Conservation (phyloP, 2,113 vertebrate species). For the Mystacornis crossleyi region DNA sequence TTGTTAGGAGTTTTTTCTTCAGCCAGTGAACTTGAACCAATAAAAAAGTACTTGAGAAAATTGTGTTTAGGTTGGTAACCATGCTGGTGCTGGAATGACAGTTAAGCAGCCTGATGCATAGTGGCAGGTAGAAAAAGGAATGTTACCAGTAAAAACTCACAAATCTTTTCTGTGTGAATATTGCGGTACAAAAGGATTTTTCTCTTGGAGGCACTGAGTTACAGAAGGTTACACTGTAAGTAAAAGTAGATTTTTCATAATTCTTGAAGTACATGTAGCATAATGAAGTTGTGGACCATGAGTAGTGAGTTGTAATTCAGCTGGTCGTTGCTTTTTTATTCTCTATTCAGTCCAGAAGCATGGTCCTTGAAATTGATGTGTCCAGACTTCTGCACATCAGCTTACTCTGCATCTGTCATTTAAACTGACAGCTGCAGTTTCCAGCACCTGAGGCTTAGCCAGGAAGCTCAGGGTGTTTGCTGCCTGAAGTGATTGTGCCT, state of each 20-base stretch:
- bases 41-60: not conserved
- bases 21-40: fast-evolving
- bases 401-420: not conserved
- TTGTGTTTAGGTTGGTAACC: not conserved
- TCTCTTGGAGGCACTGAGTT: not conserved
- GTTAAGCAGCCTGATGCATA: not conserved
- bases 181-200: not conserved
- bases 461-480: not conserved
- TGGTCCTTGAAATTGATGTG: not conserved
- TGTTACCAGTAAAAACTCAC: not conserved
- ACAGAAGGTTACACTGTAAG: not conserved
- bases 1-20: not conserved
- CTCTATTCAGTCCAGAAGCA: not conserved
- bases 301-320: not conserved
- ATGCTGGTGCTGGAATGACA: not conserved
- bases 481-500: not conserved
- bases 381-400: not conserved
- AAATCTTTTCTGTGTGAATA: fast-evolving
- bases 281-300: not conserved
- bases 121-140: not conserved
- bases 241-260: not conserved
- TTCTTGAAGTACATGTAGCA: fast-evolving
- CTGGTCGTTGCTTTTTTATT: not conserved
- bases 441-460: not conserved
- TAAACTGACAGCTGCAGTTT: not conserved